Conservation (phyloP, 2,888 invertebrate species). For the Heteropelma amictum region DNA sequence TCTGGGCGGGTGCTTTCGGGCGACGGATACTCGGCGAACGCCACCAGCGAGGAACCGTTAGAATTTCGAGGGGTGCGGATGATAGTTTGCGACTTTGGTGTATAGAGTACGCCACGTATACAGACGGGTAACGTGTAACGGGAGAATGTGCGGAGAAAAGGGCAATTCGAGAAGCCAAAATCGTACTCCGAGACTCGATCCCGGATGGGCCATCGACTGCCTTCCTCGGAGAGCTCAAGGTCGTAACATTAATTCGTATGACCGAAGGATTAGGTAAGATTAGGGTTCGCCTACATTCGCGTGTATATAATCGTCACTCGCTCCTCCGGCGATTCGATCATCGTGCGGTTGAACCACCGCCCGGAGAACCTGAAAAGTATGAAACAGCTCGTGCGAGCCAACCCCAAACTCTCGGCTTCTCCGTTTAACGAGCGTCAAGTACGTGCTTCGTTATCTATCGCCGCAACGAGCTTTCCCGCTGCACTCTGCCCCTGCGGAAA, state of each 20-base stretch:
- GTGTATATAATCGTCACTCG: too few relatives aligned
- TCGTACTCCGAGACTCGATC: slow-evolving; percentile 59
- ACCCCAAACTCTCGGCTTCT: not conserved
- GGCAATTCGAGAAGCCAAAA: slow-evolving; percentile 67
- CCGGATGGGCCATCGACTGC: slow-evolving; percentile 63
- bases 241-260: slow-evolving; percentile 72
- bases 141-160: slow-evolving; percentile 50
- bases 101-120: not conserved
- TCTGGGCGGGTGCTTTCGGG: slow-evolving; percentile 11
- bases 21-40: slow-evolving; percentile 38
- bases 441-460: slow-evolving; percentile 55
- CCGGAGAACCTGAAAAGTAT: slow-evolving; percentile 38
- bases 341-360: slow-evolving; percentile 31
- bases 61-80: slow-evolving; percentile 48
- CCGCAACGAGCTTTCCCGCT: slow-evolving; percentile 23
- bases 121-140: not conserved
- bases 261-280: slow-evolving; percentile 66
- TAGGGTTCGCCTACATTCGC: slow-evolving; percentile 50
- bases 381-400: slow-evolving; percentile 31
- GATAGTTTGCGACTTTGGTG: slow-evolving; percentile 49
- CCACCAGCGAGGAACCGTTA: slow-evolving; percentile 22
- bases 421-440: slow-evolving; percentile 36
- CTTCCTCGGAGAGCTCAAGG: slow-evolving; percentile 57
- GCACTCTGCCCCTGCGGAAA: not conserved
- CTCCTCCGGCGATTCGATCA: not conserved